Evolutionary conservation across 2,113 vertebrate species (phyloP), one percentile per base, ranked within the genome.

Genomic region (Coracopsis vasa): DNA sequence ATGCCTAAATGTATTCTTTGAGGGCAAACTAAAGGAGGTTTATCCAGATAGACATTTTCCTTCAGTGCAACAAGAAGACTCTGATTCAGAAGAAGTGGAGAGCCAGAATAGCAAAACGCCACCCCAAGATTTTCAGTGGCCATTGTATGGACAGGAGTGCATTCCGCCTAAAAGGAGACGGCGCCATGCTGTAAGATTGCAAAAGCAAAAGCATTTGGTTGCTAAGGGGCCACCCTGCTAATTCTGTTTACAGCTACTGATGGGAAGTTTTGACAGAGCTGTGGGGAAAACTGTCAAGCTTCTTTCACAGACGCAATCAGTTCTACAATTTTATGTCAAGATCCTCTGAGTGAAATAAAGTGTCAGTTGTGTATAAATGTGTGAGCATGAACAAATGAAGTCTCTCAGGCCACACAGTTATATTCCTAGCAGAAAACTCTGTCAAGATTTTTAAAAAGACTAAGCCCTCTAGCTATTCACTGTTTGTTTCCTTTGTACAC

Each of bases 151-250:
- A 95, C 99, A 98, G 96, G 99, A 99, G 79, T 98, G 98, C 48
- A 95, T 98, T 80, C 99, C 99, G 91, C 98, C 99, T 81, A 99
- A 99, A 97, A 99, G 99, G 96, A 99, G 99, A 88, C 98, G 99
- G 74, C 98, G 99, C 61, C 98, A 99, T 27, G 97, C 98, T 73
- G 97, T 99, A 92, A 99, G 97, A 78, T 10, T 96, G 86, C 93
- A 93, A 69, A 96, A 95, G 58, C 94, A 96, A 80, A 97, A 94
- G 80, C 92, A 95, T 42, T 75, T 94, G 62, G 35, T 90, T 86
- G 79, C 92, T 60, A 95, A 97, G 82, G 94, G 91, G 95, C 96
- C 93, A 88, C 81, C 88, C 61, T 97, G 84, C 88, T 97, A 94
- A 77, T 88, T 89, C 79, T 87, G 27, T 65, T 89, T 69, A 39